These are phyloP conservation scores for Apis laboriosa DNA, from an alignment of 1,140 invertebrate genomes.

Conservation along the genomic window DNA sequence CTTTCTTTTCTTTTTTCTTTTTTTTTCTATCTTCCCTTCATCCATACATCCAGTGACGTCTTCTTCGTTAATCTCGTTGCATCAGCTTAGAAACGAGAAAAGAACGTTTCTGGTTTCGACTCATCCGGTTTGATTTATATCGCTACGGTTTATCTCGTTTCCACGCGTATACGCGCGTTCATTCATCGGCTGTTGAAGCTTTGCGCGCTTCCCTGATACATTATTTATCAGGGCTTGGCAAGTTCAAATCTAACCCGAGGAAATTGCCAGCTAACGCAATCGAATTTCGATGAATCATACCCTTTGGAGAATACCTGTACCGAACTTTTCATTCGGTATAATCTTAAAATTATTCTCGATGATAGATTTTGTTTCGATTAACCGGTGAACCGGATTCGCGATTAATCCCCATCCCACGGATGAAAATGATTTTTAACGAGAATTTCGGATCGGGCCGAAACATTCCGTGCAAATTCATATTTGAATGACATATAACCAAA, in stretches of 20 bases:
- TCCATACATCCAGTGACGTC: not conserved
- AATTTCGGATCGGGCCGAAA: not conserved
- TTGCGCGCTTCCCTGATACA: conserved; percentile 53
- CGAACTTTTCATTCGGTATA: not conserved
- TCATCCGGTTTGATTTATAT: conserved; percentile 60
- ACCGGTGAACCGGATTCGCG: not conserved
- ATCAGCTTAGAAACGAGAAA: conserved; percentile 16
- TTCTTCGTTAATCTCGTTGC: conserved; percentile 13
- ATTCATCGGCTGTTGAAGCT: conserved; percentile 51
- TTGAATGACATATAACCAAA: not conserved
- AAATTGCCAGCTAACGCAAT: conserved; percentile 28
- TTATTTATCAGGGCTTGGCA: conserved; percentile 59
- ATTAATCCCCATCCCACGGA: not conserved
- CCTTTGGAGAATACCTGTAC: not conserved
- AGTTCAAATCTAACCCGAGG: conserved; percentile 30
- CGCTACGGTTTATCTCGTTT: conserved; percentile 56
- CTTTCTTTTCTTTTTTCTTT: not conserved
- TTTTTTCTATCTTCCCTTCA: not conserved
- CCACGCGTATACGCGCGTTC: conserved; percentile 44
- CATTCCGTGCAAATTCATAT: not conserved
- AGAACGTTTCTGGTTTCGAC: conserved; percentile 52
- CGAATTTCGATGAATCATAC: conserved; percentile 29
- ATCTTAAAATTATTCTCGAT: not conserved
- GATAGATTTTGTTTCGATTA: not conserved
- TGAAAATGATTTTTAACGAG: not conserved